Evolutionary conservation across 2,888 invertebrate genomes (phyloP).

Genomic region (Ichneumoninae sp.): DNA sequence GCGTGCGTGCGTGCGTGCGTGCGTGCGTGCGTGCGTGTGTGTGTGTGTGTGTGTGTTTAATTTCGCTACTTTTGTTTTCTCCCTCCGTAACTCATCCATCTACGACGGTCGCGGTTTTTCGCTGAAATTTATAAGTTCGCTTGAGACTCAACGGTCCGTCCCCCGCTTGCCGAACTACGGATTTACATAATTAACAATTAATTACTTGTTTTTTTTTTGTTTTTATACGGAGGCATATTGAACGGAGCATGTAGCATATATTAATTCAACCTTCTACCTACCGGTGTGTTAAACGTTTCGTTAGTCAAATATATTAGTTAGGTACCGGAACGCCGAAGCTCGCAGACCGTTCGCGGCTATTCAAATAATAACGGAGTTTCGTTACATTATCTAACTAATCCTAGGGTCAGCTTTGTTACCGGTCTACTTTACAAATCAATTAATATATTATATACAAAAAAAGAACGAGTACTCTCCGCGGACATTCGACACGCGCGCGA

Average conservation of each 20-base stretch:
- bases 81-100: slow-evolving; percentile 36
- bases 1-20: neutral
- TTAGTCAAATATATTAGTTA: slow-evolving; percentile 70
- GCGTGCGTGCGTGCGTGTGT: neutral
- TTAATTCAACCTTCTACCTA: slow-evolving; percentile 75
- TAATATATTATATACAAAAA: slow-evolving; percentile 76
- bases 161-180: slow-evolving; percentile 24
- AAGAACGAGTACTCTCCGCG: slow-evolving; percentile 66
- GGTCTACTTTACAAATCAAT: slow-evolving; percentile 74
- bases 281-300: slow-evolving; percentile 65
- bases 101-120: slow-evolving; percentile 16
- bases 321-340: slow-evolving; percentile 53
- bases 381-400: slow-evolving; percentile 60
- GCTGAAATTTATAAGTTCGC: slow-evolving; percentile 30
- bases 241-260: slow-evolving; percentile 66
- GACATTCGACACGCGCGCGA: slow-evolving; percentile 52
- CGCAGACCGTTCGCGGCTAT: slow-evolving; percentile 23
- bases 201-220: slow-evolving; percentile 15
- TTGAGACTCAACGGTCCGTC: slow-evolving; percentile 33
- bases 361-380: slow-evolving; percentile 55
- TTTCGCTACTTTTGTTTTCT: slow-evolving; percentile 20
- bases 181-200: slow-evolving; percentile 43
- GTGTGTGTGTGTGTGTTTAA: slow-evolving; percentile 36
- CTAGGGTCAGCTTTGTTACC: slow-evolving; percentile 60
- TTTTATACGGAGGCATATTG: slow-evolving; percentile 39